Percentiles rank a stretch among this genome's conserved stretches.
phyloP scores from a whole-genome alignment of 2,113 vertebrate species.

The Cairina moschata region DNA sequence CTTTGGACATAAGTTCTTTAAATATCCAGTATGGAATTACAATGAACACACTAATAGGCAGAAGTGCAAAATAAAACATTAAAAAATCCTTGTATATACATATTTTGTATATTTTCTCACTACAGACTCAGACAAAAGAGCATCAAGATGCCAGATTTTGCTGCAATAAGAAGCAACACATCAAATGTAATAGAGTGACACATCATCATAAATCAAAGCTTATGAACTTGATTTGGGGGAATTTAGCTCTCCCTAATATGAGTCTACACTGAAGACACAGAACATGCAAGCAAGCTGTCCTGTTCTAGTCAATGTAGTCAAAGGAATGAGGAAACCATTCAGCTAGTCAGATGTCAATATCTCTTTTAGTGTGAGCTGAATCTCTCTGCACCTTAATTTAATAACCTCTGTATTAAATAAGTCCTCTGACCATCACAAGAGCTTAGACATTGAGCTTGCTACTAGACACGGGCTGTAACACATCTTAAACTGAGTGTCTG shows the following conservation, averaged over 20 bases:
- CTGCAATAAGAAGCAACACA: background rate
- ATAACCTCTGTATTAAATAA: background rate
- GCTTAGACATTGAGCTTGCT: background rate
- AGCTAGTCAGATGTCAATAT: background rate
- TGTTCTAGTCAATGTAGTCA: rapidly evolving
- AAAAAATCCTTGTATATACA: background rate
- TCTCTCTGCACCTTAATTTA: background rate
- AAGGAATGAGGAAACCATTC: background rate
- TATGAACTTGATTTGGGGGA: background rate
- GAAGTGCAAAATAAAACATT: background rate
- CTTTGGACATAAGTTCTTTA: no score
- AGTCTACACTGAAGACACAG: background rate
- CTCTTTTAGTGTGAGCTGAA: background rate
- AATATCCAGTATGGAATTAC: rapidly evolving
- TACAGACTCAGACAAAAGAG: background rate
- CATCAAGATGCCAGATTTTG: background rate
- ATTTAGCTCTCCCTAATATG: background rate
- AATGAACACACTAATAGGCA: background rate
- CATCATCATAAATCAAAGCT: background rate
- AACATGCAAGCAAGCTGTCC: background rate
- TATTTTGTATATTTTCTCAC: background rate
- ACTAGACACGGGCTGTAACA: background rate
- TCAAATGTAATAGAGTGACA: background rate
- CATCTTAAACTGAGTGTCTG: background rate
- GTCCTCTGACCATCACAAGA: background rate